Percentiles rank a stretch among this genome's conserved stretches.
Conservation (phyloP, 2,797 vertebrate species). For the Lepilemur ruficaudatus region DNA sequence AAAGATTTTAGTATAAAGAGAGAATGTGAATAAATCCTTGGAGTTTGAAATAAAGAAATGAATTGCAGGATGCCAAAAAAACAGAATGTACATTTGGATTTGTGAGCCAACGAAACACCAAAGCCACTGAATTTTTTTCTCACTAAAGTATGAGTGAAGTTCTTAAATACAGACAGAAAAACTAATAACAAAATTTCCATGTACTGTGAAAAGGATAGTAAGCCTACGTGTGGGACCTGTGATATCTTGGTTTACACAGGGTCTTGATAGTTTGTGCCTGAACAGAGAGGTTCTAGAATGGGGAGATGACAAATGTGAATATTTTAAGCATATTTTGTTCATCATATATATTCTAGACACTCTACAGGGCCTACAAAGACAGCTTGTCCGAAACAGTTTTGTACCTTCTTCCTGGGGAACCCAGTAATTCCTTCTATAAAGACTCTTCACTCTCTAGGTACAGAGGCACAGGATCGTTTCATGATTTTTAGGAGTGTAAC, state of each 20-base stretch:
- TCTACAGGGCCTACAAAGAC: neutral
- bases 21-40: neutral
- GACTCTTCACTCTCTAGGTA: constrained; percentile 71
- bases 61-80: neutral
- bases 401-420: constrained; percentile 31
- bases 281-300: neutral
- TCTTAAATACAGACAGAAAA: constrained; percentile 20
- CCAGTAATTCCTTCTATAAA: constrained; percentile 75
- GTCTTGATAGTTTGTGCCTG: neutral
- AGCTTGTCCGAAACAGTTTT: neutral
- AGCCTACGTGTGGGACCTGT: neutral
- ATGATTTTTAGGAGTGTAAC: constrained; percentile 68
- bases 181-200: neutral
- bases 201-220: neutral
- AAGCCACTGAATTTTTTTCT: neutral
- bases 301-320: neutral
- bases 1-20: neutral
- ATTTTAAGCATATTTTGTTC: neutral
- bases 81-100: neutral
- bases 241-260: neutral
- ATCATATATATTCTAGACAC: neutral
- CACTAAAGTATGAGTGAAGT: neutral
- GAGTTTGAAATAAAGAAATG: neutral
- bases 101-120: neutral
- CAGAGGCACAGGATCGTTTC: constrained; percentile 70